phyloP scores from a whole-genome alignment of 2,797 vertebrate genomes.

The Champsocephalus gunnari region DNA sequence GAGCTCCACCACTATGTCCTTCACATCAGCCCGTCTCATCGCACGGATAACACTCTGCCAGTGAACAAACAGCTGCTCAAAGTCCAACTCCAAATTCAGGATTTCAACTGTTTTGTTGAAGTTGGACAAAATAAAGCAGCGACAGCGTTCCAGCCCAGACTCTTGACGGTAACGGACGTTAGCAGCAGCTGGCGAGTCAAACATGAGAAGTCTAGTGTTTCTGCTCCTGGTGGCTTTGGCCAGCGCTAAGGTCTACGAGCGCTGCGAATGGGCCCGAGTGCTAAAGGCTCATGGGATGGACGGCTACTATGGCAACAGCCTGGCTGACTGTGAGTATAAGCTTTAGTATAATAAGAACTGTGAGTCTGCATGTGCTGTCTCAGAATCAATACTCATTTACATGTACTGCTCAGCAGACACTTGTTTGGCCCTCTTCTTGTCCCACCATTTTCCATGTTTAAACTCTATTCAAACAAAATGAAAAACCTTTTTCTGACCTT shows the following conservation, averaged over 20 bases:
- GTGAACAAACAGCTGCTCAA: slow-evolving; percentile 15
- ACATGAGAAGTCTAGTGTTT: slow-evolving; percentile 65
- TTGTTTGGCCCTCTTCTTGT: too few species aligned
- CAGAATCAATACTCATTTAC: neutral
- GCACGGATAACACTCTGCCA: neutral
- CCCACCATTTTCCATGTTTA: neutral
- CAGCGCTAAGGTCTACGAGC: slow-evolving; percentile 54
- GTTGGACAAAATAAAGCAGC: neutral
- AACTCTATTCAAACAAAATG: neutral
- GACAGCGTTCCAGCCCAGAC: neutral
- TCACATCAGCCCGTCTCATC: neutral
- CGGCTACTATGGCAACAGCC: slow-evolving; percentile 60
- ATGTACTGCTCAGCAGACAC: neutral
- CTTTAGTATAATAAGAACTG: too few species aligned
- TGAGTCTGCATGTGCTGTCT: neutral
- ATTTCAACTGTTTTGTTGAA: neutral
- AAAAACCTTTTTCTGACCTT: neutral
- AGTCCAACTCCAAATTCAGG: neutral
- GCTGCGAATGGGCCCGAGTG: slow-evolving; percentile 70
- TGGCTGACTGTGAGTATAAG: slow-evolving; percentile 79
- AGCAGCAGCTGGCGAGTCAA: slow-evolving; percentile 10
- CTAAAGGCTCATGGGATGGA: slow-evolving; percentile 76
- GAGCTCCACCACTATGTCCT: neutral
- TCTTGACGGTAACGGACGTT: neutral
- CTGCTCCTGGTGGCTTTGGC: slow-evolving; percentile 58